phyloP scores from a whole-genome alignment of 2,113 vertebrate species.

The Sapajus apella region DNA sequence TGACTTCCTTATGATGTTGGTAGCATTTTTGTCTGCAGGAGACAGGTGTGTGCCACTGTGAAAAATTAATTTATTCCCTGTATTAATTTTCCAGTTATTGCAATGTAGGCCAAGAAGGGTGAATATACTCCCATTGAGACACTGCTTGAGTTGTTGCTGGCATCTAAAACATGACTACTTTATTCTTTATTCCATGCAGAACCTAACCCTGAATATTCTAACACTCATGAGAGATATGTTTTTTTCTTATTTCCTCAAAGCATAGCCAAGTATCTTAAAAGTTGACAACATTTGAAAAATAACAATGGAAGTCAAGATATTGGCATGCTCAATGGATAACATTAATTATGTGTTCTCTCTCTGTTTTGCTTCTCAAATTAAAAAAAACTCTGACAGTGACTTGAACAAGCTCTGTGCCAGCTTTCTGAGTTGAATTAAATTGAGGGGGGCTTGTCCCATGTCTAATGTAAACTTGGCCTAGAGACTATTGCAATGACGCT shows the following conservation, averaged over 20 bases:
- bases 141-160: background rate
- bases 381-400: conserved; percentile 30
- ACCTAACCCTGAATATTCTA: background rate
- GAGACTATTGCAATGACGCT: background rate
- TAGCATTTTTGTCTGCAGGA: background rate
- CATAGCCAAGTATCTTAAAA: conserved; percentile 8
- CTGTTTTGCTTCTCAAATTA: conserved; percentile 30
- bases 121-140: background rate
- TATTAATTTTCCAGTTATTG: background rate
- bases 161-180: background rate
- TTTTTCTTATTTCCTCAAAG: conserved; percentile 14
- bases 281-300: background rate
- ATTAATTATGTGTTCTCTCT: background rate
- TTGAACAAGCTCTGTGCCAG: conserved; percentile 17
- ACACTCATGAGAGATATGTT: background rate
- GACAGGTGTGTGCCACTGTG: background rate
- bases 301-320: conserved; percentile 9
- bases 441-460: background rate
- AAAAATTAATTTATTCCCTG: background rate
- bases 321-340: background rate
- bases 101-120: conserved; percentile 33
- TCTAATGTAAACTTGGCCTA: conserved; percentile 13
- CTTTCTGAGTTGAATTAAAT: conserved; percentile 42
- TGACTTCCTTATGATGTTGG: background rate
- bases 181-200: background rate